Evolutionary conservation across 2,888 invertebrate species (phyloP).

Genomic region (Sylvicola fuscatus): DNA sequence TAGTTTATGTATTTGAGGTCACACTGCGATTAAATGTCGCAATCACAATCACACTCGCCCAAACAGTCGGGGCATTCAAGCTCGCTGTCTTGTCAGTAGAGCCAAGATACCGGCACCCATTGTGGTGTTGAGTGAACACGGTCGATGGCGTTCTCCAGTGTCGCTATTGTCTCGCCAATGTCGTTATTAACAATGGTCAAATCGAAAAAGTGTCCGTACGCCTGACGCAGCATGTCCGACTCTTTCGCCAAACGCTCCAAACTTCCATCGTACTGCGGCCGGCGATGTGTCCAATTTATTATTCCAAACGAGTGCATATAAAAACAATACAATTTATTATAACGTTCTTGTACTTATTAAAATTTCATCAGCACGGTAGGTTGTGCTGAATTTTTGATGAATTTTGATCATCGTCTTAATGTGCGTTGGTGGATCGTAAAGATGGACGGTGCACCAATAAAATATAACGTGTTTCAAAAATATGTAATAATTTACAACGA

Average conservation of each 20-base stretch:
- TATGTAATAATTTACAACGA: too few species aligned
- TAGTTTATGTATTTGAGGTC: constrained; percentile 4
- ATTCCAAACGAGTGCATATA: too few species aligned
- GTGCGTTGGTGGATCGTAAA: too few species aligned
- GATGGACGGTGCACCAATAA: too few species aligned
- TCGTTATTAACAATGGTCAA: constrained; percentile 97
- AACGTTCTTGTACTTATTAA: too few species aligned
- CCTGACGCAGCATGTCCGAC: constrained; percentile 87
- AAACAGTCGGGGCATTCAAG: constrained; percentile 26
- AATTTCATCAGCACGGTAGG: too few species aligned
- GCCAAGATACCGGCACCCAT: constrained; percentile 97
- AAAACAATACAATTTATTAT: too few species aligned
- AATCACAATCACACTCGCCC: constrained; percentile 21
- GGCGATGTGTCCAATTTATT: too few species aligned
- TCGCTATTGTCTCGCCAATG: constrained; percentile 93
- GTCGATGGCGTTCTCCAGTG: constrained; percentile 78
- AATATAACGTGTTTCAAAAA: too few species aligned
- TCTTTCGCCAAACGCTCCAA: constrained; percentile 90
- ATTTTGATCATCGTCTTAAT: too few species aligned
- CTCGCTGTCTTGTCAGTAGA: constrained; percentile 33
- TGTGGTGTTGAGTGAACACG: constrained; percentile 80
- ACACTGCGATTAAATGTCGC: constrained; percentile 3
- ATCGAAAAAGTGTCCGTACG: constrained; percentile 98
- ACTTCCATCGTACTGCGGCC: constrained; percentile 93
- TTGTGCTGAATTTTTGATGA: too few species aligned